Evolutionary conservation across 2,888 invertebrate species (phyloP).

Genomic region (Drosophila antonietae): DNA sequence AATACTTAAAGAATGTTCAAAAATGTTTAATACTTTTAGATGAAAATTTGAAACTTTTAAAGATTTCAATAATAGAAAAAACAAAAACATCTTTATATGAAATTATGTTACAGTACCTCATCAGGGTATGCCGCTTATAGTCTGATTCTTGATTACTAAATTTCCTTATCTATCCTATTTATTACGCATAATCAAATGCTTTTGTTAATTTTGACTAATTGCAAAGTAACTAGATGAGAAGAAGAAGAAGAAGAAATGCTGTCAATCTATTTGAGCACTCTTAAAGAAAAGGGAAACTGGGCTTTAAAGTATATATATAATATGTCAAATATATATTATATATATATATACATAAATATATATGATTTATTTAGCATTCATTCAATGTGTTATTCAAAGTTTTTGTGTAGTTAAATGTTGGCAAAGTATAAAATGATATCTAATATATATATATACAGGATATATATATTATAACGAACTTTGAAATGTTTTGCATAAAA

Average conservation of each 20-base stretch:
- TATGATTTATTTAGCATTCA: constrained; percentile 26
- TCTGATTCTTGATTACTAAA: not conserved
- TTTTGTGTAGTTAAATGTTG: constrained; percentile 53
- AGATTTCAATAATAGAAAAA: no score
- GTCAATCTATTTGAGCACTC: not conserved
- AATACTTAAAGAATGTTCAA: no score
- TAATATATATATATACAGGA: constrained; percentile 1
- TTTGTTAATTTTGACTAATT: constrained; percentile 15
- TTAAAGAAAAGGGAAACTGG: not conserved
- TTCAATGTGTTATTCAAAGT: constrained; percentile 33
- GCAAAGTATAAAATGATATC: constrained; percentile 16
- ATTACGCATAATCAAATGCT: constrained; percentile 16
- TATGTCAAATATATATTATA: not conserved
- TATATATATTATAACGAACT: constrained; percentile 7
- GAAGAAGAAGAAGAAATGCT: not conserved
- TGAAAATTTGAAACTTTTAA: no score
- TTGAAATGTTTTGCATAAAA: not conserved
- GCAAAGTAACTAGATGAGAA: not conserved
- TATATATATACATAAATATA: not conserved
- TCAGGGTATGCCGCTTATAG: not conserved
- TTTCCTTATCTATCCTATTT: not conserved
- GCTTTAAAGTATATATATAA: not conserved
- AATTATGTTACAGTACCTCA: no score
- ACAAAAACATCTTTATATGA: no score
- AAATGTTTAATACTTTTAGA: no score